Evolutionary conservation across 2,797 vertebrate genomes (phyloP).

Genomic region (Tauraco hartlaubi): DNA sequence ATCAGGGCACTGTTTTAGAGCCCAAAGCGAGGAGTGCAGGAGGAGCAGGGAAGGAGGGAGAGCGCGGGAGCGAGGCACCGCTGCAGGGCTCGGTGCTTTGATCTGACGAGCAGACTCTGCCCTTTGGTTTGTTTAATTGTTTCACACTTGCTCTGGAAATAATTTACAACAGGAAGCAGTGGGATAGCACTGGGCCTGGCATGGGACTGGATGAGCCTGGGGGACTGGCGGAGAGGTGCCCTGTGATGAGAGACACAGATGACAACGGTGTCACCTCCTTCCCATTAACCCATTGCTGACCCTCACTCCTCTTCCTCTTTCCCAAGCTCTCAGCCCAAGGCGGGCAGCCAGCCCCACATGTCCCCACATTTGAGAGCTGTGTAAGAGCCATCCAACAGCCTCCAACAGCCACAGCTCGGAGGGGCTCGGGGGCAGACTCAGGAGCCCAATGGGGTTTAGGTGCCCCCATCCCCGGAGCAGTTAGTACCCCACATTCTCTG

Average conservation of each 20-base stretch:
- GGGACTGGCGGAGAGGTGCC: neutral
- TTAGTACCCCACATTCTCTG: neutral
- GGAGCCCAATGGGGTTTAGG: accelerated
- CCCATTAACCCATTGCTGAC: neutral
- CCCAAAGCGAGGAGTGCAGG: neutral
- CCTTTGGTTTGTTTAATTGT: constrained; percentile 66
- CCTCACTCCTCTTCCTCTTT: neutral
- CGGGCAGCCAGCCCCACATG: accelerated
- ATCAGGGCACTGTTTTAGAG: neutral
- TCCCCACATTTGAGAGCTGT: neutral
- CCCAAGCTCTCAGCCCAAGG: neutral
- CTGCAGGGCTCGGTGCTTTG: constrained; percentile 51
- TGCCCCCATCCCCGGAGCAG: accelerated
- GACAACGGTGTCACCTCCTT: constrained; percentile 4
- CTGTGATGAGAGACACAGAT: constrained; percentile 46
- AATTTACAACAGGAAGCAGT: constrained; percentile 69
- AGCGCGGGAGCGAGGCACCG: neutral
- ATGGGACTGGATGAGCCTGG: neutral
- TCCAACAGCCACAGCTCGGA: neutral
- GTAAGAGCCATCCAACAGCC: accelerated
- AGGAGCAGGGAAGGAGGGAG: constrained; percentile 9
- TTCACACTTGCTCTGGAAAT: constrained; percentile 74
- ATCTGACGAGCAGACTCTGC: constrained; percentile 58
- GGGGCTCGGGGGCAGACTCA: accelerated
- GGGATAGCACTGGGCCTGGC: constrained; percentile 51